These are phyloP conservation scores for Epizoanthus rinbou DNA, from an alignment of 92 coral and sea anemone species.

Conservation along the genomic window DNA sequence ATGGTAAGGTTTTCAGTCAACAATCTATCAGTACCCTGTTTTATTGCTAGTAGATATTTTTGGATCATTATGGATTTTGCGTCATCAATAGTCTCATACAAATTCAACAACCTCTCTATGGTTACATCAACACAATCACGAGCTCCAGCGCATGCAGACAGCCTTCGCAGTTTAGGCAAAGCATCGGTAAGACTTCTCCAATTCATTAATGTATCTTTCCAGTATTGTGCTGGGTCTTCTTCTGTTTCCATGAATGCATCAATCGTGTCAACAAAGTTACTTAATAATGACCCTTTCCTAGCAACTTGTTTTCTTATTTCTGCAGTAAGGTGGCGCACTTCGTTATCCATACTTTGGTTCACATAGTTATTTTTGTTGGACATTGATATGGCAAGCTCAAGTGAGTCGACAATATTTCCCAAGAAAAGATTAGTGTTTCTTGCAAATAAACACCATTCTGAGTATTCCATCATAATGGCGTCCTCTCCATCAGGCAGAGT, in stretches of 20 bases:
- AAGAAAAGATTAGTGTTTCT: slow-evolving; percentile 24
- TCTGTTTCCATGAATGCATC: background rate
- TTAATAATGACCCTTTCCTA: background rate
- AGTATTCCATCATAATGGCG: background rate
- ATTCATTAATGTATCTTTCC: slow-evolving; percentile 21
- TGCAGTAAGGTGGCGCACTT: background rate
- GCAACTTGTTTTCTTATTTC: background rate
- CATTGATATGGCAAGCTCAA: slow-evolving; percentile 15
- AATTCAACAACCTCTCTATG: slow-evolving; percentile 17
- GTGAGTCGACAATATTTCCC: slow-evolving; percentile 36
- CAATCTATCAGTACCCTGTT: background rate
- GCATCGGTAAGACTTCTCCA: slow-evolving; percentile 28
- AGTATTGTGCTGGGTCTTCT: background rate
- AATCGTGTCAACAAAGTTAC: slow-evolving; percentile 1
- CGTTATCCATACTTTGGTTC: background rate
- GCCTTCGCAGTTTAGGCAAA: background rate
- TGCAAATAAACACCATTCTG: slow-evolving; percentile 23
- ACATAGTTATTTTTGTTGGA: background rate
- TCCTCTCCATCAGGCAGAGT: background rate
- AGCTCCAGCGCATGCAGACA: slow-evolving; percentile 48
- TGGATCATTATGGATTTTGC: slow-evolving; percentile 28
- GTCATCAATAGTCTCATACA: slow-evolving; percentile 29
- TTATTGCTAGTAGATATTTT: background rate
- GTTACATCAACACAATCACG: slow-evolving; percentile 35
- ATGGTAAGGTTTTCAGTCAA: background rate